These are phyloP conservation scores for Sylvilagus floridanus DNA, from an alignment of 2,797 vertebrate genomes.

Conservation along the genomic window DNA sequence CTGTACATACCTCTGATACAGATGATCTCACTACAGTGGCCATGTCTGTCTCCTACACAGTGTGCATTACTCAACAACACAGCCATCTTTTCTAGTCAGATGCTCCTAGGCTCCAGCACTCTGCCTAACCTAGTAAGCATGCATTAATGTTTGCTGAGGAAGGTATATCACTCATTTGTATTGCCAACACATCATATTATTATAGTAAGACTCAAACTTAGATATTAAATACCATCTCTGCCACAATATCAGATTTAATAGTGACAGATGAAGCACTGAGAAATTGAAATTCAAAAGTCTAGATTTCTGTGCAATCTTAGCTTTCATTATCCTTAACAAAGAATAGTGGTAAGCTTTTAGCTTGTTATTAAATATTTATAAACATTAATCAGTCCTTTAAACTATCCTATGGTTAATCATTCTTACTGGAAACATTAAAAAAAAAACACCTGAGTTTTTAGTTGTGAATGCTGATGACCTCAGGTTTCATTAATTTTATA, in stretches of 20 bases:
- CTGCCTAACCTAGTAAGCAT: neutral
- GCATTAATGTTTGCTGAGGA: neutral
- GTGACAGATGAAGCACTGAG: constrained; percentile 28
- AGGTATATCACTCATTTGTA: constrained; percentile 5
- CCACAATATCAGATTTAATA: constrained; percentile 17
- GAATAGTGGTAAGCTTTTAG: constrained; percentile 15
- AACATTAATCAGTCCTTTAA: constrained; percentile 56
- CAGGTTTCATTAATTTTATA: constrained; percentile 40
- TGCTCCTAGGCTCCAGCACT: neutral
- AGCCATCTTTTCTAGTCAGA: neutral
- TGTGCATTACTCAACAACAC: neutral
- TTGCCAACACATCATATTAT: constrained; percentile 53
- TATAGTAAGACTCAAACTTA: constrained; percentile 28
- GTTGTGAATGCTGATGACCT: constrained; percentile 44
- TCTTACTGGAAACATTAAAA: constrained; percentile 38
- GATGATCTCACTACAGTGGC: constrained; percentile 3
- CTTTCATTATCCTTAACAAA: constrained; percentile 60
- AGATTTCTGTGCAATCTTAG: constrained; percentile 40
- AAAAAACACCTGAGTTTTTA: constrained; percentile 42
- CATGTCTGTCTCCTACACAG: neutral
- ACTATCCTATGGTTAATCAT: neutral
- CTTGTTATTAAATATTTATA: constrained; percentile 70
- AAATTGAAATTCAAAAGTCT: constrained; percentile 56
- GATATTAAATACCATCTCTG: constrained; percentile 14
- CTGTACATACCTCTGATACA: neutral